Evolutionary conservation across 1,140 invertebrate species (phyloP).

Genomic region (Diorhabda elongata): DNA sequence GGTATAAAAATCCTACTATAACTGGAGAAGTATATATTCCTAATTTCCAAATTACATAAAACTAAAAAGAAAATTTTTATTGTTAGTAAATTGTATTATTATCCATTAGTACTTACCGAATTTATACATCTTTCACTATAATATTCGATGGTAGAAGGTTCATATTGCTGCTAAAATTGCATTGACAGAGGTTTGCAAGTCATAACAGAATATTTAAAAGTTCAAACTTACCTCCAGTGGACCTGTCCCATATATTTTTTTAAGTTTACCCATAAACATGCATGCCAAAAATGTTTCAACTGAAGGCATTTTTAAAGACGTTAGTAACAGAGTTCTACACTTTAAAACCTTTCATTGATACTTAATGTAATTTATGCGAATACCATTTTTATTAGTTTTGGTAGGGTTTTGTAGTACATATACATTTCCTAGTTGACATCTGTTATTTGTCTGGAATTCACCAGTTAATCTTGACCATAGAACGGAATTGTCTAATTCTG

Average conservation of each 20-base stretch:
- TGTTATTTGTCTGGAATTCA: too few relatives aligned
- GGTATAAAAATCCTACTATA: conserved; percentile 67
- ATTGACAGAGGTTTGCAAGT: too few relatives aligned
- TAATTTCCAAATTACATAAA: conserved; percentile 65
- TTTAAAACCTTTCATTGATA: too few relatives aligned
- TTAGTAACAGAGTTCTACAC: too few relatives aligned
- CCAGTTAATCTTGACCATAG: too few relatives aligned
- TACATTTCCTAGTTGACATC: too few relatives aligned
- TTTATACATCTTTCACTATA: neutral
- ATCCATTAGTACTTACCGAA: conserved; percentile 1
- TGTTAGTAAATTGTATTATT: neutral
- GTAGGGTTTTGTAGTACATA: too few relatives aligned
- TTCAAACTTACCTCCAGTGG: neutral
- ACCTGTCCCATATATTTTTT: neutral
- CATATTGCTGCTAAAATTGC: neutral
- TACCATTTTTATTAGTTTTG: too few relatives aligned
- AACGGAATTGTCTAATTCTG: too few relatives aligned
- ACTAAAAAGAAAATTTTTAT: conserved; percentile 46
- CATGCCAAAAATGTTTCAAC: neutral
- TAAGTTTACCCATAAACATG: neutral
- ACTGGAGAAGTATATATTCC: conserved; percentile 73
- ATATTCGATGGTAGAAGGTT: neutral
- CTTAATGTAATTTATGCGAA: too few relatives aligned
- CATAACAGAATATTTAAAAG: too few relatives aligned
- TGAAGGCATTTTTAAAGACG: neutral